Percentiles rank a stretch among this genome's conserved stretches.
Conservation (phyloP, 2,888 invertebrate genomes). For the Acronicta psi region DNA sequence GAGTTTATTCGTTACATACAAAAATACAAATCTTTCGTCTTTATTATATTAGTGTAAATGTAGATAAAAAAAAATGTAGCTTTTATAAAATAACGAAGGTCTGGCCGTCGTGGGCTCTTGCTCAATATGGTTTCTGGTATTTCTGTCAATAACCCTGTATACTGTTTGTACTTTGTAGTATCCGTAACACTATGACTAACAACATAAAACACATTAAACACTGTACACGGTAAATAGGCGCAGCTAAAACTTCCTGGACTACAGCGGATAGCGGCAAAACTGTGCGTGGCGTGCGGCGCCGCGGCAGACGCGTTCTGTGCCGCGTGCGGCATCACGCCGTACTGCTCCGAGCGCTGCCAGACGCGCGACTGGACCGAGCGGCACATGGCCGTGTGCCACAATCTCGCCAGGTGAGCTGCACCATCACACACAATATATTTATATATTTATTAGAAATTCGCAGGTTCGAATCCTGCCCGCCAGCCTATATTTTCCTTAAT, state of each 20-base stretch:
- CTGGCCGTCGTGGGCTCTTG: too few species aligned
- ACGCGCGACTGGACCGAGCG: conserved; percentile 71
- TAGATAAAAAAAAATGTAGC: too few species aligned
- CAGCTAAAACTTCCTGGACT: conserved; percentile 73
- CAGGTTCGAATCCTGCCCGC: too few species aligned
- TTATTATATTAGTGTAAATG: too few species aligned
- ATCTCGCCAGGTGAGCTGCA: conserved; percentile 70
- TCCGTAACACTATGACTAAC: not conserved
- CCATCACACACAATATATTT: not conserved
- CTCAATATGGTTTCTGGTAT: too few species aligned
- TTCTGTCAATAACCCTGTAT: too few species aligned
- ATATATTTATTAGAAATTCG: not conserved
- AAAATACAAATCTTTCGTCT: too few species aligned
- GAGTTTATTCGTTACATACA: too few species aligned
- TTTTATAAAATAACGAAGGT: too few species aligned
- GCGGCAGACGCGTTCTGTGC: conserved; percentile 71
- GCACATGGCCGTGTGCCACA: conserved; percentile 75
- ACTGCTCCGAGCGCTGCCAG: conserved; percentile 77
- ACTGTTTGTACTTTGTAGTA: too few species aligned
- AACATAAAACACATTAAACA: conserved; percentile 23
- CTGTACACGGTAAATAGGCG: conserved; percentile 44
- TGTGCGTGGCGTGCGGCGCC: conserved; percentile 75
- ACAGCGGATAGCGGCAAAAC: conserved; percentile 62
- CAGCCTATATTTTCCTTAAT: too few species aligned
- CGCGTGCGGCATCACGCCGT: conserved; percentile 76